phyloP scores from a whole-genome alignment of 2,113 vertebrate species.

The Microtus richardsoni region DNA sequence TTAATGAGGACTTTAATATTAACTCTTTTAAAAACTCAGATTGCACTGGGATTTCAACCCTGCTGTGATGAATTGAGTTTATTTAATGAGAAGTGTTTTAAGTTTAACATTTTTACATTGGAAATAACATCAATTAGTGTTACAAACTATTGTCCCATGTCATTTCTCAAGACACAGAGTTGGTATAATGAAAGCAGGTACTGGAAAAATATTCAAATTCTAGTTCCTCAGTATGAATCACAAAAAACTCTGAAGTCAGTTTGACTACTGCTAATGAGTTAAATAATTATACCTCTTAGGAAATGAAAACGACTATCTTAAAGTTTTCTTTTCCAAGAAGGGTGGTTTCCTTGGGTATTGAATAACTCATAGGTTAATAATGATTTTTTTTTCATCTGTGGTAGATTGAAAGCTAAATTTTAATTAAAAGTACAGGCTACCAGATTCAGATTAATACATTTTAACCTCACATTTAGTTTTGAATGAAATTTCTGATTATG shows the following conservation, averaged over 20 bases:
- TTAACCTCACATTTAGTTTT: conserved; percentile 31
- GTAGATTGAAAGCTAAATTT: conserved; percentile 25
- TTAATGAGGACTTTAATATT: conserved; percentile 65
- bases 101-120: conserved; percentile 42
- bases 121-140: conserved; percentile 58
- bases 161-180: conserved; percentile 45
- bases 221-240: conserved; percentile 41
- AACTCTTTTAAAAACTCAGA: conserved; percentile 49
- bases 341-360: conserved; percentile 41
- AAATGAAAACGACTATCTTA: conserved; percentile 44
- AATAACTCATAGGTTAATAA: conserved; percentile 32
- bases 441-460: conserved; percentile 2
- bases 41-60: conserved; percentile 30
- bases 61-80: conserved; percentile 55
- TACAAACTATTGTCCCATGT: conserved; percentile 5
- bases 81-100: conserved; percentile 71
- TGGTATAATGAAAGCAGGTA: conserved; percentile 14
- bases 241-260: conserved; percentile 56
- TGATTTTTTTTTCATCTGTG: not conserved
- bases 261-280: conserved; percentile 65
- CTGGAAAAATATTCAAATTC: conserved; percentile 53
- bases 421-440: not conserved
- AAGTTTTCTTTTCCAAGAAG: conserved; percentile 57
- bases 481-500: conserved; percentile 7
- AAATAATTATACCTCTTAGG: conserved; percentile 45